Percentiles rank a stretch among this genome's conserved stretches.
These are phyloP conservation scores for Lamproptera curius DNA, from an alignment of 2,888 invertebrate species.

Conservation along the genomic window DNA sequence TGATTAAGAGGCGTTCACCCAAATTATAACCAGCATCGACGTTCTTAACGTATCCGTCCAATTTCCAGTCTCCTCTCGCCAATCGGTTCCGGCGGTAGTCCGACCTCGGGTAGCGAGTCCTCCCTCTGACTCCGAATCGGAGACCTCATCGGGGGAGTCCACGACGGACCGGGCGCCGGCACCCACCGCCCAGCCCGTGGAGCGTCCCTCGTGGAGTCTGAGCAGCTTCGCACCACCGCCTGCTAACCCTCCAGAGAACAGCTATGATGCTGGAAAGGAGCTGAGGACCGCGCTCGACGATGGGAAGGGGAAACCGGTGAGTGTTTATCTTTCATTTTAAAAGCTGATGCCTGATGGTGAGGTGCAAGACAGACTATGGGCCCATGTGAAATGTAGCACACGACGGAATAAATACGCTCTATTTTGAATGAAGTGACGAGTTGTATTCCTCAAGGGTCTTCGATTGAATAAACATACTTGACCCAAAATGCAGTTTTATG, in stretches of 20 bases:
- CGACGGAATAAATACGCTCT: too few species aligned
- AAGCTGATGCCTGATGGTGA: too few species aligned
- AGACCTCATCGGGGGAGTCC: slow-evolving; percentile 76
- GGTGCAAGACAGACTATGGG: too few species aligned
- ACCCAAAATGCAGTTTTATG: too few species aligned
- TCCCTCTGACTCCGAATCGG: slow-evolving; percentile 81
- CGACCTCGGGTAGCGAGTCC: slow-evolving; percentile 74
- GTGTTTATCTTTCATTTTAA: too few species aligned
- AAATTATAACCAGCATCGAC: too few species aligned
- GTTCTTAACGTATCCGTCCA: too few species aligned
- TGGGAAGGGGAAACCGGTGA: slow-evolving; percentile 67
- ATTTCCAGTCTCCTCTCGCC: slow-evolving; percentile 63
- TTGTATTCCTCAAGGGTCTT: too few species aligned
- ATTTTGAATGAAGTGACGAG: too few species aligned
- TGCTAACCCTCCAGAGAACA: slow-evolving; percentile 58
- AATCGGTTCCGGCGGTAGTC: slow-evolving; percentile 63
- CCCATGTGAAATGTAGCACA: too few species aligned
- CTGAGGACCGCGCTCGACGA: slow-evolving; percentile 76
- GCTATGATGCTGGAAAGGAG: slow-evolving; percentile 75
- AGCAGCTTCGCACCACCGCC: slow-evolving; percentile 62
- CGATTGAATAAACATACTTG: too few species aligned
- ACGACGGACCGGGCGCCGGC: slow-evolving; percentile 40
- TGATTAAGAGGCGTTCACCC: too few species aligned
- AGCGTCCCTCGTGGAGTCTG: slow-evolving; percentile 70
- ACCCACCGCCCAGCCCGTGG: slow-evolving; percentile 58